Conservation (phyloP, 2,113 vertebrate genomes). For the Excalfactoria chinensis region DNA sequence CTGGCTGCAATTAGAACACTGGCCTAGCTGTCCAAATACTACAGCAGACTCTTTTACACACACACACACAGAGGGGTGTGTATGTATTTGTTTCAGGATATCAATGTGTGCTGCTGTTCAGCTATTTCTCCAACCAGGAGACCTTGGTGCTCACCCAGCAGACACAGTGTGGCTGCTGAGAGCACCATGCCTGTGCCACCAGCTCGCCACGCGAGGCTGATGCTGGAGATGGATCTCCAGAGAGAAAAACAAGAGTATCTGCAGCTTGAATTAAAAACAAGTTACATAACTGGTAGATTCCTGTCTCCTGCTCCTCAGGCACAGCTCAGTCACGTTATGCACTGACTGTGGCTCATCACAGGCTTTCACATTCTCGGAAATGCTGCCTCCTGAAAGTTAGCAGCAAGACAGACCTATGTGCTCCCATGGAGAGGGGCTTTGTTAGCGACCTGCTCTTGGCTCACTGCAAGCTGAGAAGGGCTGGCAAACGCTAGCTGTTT, state of each 20-base stretch:
- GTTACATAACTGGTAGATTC: neutral
- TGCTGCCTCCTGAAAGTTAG: neutral
- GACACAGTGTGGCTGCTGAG: neutral
- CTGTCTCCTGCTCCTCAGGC: neutral
- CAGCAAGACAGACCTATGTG: neutral
- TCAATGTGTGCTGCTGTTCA: neutral
- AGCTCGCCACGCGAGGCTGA: neutral
- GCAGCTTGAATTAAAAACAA: neutral
- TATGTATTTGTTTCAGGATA: neutral
- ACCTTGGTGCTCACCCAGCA: neutral
- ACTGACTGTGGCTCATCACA: neutral
- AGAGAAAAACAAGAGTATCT: neutral
- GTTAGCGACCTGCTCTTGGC: conserved; percentile 20
- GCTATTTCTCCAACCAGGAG: neutral
- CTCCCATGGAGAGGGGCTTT: neutral
- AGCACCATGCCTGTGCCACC: neutral
- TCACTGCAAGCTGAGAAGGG: conserved; percentile 19
- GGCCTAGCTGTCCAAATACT: neutral
- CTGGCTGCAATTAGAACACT: neutral
- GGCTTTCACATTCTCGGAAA: conserved; percentile 23
- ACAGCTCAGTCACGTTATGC: rapidly evolving
- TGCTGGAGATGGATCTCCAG: neutral
- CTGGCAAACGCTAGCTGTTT: conserved; percentile 42
- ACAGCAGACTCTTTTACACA: neutral
- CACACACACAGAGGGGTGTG: rapidly evolving